Conservation (phyloP, 2,888 invertebrate genomes). For the Drosophila nigricruria region DNA sequence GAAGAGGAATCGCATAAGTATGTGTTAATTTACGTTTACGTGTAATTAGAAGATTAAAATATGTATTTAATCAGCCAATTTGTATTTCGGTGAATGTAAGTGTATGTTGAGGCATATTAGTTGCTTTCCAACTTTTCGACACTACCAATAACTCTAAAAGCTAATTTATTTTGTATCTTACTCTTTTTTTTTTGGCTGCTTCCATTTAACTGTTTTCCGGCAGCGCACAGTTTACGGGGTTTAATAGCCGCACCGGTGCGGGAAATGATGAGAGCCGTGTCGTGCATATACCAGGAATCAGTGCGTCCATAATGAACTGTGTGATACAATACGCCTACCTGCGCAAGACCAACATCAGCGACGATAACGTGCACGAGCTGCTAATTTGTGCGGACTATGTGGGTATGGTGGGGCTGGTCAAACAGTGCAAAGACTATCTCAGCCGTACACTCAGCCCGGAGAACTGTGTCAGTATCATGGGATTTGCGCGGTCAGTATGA, state of each 20-base stretch:
- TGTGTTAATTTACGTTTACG: neutral
- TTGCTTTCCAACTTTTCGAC: neutral
- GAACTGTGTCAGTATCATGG: slow-evolving; percentile 94
- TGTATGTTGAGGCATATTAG: neutral
- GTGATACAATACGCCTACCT: slow-evolving; percentile 95
- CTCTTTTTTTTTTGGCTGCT: neutral
- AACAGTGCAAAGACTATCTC: slow-evolving; percentile 92
- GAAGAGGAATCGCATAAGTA: neutral
- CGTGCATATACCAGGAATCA: slow-evolving; percentile 91
- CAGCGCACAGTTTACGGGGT: slow-evolving; percentile 83
- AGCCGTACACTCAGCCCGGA: slow-evolving; percentile 89
- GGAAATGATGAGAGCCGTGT: slow-evolving; percentile 87
- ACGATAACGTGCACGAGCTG: slow-evolving; percentile 92
- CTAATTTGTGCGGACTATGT: slow-evolving; percentile 95
- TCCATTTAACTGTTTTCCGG: neutral
- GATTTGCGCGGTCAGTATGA: slow-evolving; percentile 89
- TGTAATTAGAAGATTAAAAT: neutral
- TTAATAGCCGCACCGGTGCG: slow-evolving; percentile 58
- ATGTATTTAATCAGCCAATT: neutral
- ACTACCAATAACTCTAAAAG: neutral
- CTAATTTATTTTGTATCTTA: neutral
- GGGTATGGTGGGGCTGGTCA: slow-evolving; percentile 92
- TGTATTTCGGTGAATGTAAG: neutral
- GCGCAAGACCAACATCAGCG: slow-evolving; percentile 90
- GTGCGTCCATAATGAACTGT: slow-evolving; percentile 90